phyloP scores from a whole-genome alignment of 2,113 vertebrate genomes.

The Mirounga angustirostris region DNA sequence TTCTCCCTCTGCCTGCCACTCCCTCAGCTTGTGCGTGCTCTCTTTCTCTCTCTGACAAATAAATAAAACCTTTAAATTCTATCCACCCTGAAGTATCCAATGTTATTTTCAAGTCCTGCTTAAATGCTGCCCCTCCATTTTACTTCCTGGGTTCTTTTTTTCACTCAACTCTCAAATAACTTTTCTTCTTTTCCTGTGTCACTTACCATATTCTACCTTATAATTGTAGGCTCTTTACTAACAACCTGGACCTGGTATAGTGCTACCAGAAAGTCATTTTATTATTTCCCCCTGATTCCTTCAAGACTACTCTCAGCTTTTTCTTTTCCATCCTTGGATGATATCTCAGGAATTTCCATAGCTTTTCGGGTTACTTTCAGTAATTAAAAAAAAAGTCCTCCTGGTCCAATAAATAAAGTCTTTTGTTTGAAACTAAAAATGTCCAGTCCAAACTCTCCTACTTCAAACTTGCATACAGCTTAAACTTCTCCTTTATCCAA shows the following conservation, averaged over 20 bases:
- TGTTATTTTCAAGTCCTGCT: not conserved
- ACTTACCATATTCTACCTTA: not conserved
- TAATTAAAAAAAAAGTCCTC: not conserved
- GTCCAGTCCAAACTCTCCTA: not conserved
- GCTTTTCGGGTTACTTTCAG: not conserved
- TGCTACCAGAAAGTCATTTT: not conserved
- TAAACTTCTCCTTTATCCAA: not conserved
- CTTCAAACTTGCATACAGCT: not conserved
- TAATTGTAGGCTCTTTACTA: not conserved
- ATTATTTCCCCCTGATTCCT: not conserved
- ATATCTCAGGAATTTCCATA: not conserved
- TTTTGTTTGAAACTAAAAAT: not conserved
- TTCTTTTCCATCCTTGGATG: not conserved
- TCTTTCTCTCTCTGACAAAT: too few relatives aligned
- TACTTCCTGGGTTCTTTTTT: not conserved
- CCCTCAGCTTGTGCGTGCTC: too few relatives aligned
- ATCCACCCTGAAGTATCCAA: not conserved
- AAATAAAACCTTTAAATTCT: not conserved
- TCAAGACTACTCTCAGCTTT: not conserved
- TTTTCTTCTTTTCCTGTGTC: not conserved
- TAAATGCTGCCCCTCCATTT: conserved; percentile 12
- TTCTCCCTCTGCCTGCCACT: too few relatives aligned
- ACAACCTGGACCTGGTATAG: not conserved
- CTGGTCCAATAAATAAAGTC: not conserved
- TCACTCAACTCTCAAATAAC: not conserved